These are phyloP conservation scores for Archocentrus centrarchus DNA, from an alignment of 2,113 vertebrate species.

Conservation along the genomic window DNA sequence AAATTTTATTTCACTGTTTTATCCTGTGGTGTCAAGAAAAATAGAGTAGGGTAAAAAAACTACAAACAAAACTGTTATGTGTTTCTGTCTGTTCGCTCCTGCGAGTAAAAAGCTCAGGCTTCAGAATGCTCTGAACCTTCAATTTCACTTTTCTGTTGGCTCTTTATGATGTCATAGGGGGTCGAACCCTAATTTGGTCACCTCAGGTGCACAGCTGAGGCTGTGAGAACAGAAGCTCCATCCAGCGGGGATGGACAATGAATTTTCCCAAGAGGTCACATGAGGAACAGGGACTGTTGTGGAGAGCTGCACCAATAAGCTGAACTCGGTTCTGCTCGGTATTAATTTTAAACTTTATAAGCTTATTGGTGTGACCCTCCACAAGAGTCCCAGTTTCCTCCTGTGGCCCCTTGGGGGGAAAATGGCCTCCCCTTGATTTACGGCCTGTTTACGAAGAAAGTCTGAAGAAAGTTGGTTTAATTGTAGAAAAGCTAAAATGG, in stretches of 20 bases:
- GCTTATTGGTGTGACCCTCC: not conserved
- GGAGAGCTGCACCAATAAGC: not conserved
- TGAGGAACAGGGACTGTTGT: not conserved
- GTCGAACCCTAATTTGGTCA: too few species aligned
- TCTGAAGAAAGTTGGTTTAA: not conserved
- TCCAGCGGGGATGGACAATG: too few species aligned
- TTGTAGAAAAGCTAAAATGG: not conserved
- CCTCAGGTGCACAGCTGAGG: too few species aligned
- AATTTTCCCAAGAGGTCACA: too few species aligned
- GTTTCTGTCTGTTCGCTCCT: not conserved
- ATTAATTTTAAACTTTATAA: not conserved
- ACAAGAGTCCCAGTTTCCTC: not conserved
- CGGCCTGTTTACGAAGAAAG: not conserved
- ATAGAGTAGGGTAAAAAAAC: not conserved
- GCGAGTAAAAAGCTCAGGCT: too few species aligned
- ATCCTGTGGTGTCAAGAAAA: not conserved
- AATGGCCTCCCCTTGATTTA: not conserved
- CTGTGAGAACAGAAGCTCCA: too few species aligned
- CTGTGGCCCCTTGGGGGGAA: not conserved
- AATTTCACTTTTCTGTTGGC: too few species aligned
- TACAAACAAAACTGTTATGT: too few species aligned
- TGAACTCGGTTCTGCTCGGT: not conserved
- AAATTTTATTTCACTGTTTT: not conserved
- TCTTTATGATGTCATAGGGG: too few species aligned
- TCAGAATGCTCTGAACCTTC: too few species aligned